These are phyloP conservation scores for Chouioia cunea DNA, from an alignment of 2,888 invertebrate species.

Conservation along the genomic window DNA sequence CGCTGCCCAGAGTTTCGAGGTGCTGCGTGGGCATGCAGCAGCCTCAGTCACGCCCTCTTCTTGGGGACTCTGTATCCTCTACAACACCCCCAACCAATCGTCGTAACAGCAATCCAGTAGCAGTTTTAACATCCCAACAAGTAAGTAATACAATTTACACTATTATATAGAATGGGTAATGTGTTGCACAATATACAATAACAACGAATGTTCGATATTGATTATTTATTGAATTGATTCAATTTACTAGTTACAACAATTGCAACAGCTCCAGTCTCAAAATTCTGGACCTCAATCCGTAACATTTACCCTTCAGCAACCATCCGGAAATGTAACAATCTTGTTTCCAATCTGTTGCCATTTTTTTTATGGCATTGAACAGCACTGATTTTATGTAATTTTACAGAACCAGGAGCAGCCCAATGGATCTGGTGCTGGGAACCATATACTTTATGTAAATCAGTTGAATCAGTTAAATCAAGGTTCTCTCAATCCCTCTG, in stretches of 20 bases:
- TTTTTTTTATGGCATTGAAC: background rate
- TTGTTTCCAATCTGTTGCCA: conserved; percentile 42
- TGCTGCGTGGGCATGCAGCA: conserved; percentile 70
- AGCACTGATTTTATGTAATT: conserved; percentile 1
- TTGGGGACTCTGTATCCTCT: conserved; percentile 69
- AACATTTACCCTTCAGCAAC: conserved; percentile 66
- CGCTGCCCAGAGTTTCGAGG: conserved; percentile 68
- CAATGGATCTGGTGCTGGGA: conserved; percentile 65
- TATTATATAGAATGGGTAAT: background rate
- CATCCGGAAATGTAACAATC: conserved; percentile 64
- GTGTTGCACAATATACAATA: background rate
- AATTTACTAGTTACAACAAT: conserved; percentile 63
- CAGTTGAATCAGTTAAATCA: conserved; percentile 67
- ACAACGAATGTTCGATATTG: conserved; percentile 7
- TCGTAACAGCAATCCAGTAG: conserved; percentile 65
- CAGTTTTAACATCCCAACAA: conserved; percentile 67
- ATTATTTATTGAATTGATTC: background rate
- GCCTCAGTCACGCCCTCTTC: conserved; percentile 69
- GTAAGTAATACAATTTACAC: conserved; percentile 49
- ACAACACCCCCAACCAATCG: conserved; percentile 68
- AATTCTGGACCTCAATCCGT: conserved; percentile 64
- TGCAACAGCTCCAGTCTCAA: conserved; percentile 66
- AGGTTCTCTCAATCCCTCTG: conserved; percentile 65
- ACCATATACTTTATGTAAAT: conserved; percentile 67
- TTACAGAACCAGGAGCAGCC: conserved; percentile 64